These are phyloP conservation scores for Sisor rabdophorus DNA, from an alignment of 2,113 vertebrate species.

Conservation along the genomic window DNA sequence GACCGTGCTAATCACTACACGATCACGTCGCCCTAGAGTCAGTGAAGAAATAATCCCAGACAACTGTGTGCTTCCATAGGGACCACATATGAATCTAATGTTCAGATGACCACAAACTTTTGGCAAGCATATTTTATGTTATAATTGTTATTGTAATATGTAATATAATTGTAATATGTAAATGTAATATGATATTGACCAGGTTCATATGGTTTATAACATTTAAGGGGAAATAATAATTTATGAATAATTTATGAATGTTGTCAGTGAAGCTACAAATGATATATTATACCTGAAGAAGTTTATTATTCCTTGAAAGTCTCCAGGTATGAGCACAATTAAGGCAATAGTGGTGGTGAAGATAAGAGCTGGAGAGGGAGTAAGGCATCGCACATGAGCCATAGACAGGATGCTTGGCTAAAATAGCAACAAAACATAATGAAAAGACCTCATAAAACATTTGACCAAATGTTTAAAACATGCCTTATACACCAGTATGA, in stretches of 20 bases:
- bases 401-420: constrained; percentile 83
- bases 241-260: not conserved
- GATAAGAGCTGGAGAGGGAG: constrained; percentile 80
- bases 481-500: not conserved
- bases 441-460: not conserved
- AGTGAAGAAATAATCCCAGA: too few species aligned
- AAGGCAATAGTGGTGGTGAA: constrained; percentile 76
- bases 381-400: constrained; percentile 75
- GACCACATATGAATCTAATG: too few species aligned
- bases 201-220: not conserved
- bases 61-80: too few species aligned
- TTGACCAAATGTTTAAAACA: not conserved
- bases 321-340: constrained; percentile 75
- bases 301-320: constrained; percentile 80
- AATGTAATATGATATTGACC: too few species aligned
- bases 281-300: constrained; percentile 4
- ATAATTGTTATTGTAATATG: too few species aligned
- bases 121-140: too few species aligned
- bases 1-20: too few species aligned
- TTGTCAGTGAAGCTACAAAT: not conserved
- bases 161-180: too few species aligned
- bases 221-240: not conserved
- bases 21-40: too few species aligned
- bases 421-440: not conserved
- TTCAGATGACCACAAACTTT: too few species aligned